Conservation (phyloP, 2,888 invertebrate species). For the Aphrophora alni region DNA sequence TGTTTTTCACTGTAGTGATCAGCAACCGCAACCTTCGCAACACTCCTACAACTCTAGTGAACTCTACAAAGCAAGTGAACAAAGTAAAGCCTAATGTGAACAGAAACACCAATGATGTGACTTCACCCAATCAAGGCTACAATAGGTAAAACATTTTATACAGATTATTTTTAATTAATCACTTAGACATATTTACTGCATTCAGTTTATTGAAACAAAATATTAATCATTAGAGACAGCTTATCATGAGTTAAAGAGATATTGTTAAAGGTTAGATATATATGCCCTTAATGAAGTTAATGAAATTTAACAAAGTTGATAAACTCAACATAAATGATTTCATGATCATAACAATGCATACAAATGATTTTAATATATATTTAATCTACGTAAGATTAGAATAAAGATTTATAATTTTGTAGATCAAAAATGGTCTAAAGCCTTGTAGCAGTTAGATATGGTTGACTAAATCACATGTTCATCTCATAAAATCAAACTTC, state of each 20-base stretch:
- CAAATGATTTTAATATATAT: too few species aligned
- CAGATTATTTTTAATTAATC: not conserved
- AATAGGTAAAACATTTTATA: slow-evolving; percentile 60
- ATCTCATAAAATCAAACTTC: too few species aligned
- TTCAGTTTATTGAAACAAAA: not conserved
- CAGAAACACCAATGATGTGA: slow-evolving; percentile 75
- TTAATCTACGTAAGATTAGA: too few species aligned
- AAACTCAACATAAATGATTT: too few species aligned
- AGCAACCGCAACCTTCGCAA: slow-evolving; percentile 60
- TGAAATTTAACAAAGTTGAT: too few species aligned
- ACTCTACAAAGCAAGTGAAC: slow-evolving; percentile 83
- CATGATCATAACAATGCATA: too few species aligned
- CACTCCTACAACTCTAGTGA: slow-evolving; percentile 71
- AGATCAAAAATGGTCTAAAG: too few species aligned
- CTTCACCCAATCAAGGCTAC: slow-evolving; percentile 69
- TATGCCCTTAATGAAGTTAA: too few species aligned
- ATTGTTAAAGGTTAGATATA: too few species aligned
- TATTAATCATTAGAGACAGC: not conserved
- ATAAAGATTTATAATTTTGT: too few species aligned
- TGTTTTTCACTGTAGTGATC: slow-evolving; percentile 41
- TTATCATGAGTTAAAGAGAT: not conserved
- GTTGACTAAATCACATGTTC: too few species aligned
- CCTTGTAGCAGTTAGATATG: too few species aligned
- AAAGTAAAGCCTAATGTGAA: slow-evolving; percentile 89
- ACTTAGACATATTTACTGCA: not conserved